Base-by-base conservation (phyloP, 2,113 vertebrate species). In the Nestor notabilis region DNA sequence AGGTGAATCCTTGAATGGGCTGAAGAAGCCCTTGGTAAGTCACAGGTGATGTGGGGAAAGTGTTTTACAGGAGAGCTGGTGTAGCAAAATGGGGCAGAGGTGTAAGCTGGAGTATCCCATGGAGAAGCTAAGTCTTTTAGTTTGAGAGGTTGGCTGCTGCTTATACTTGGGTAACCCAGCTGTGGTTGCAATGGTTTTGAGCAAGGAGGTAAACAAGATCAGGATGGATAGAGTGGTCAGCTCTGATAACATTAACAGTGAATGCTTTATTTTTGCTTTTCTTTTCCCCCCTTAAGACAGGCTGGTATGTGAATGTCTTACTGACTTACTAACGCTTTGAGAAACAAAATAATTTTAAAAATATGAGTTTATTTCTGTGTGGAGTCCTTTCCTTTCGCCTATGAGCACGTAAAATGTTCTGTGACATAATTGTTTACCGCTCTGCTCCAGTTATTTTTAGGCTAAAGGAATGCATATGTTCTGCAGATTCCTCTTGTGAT, bases 21-120 rank as follows among this genome's bases (percentile, higher is more conserved):
- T 35, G 39, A 14, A 24, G 27, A 53, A 58, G 6, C 12, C 29
- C 5, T 52, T 65, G 44, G 44, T 14, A 21, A 44, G 11, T 15
- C 5, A 1, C 0, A 33, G n/a, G 46, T 29, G 5, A 44, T 24
- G 24, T 0, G 4, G 10, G 10, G 13, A 21, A 5, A 6, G 7
- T 50, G 13, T 33, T 13, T 46, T 37, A 9, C 3, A 11, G 49
- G 39, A 33, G 33, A 69, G 13, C 27, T 69, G 49, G n/a, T 20
- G 2, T 20, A 4, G n/a, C 37, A 31, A 7, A 2, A 1, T 0
- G 2, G 11, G 24, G 21, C 23, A 50, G 79, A 8, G 49, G 7
- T 16, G 1, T 11, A 27, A 9, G 9, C 37, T 10, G 0, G 0
- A 19, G 17, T 5, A 11, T 23, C 28, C 41, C 56, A 24, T 11